These are phyloP conservation scores for human (Homo sapiens) DNA, from an alignment of 2,113 vertebrate genomes.

Conservation along the genomic window DNA sequence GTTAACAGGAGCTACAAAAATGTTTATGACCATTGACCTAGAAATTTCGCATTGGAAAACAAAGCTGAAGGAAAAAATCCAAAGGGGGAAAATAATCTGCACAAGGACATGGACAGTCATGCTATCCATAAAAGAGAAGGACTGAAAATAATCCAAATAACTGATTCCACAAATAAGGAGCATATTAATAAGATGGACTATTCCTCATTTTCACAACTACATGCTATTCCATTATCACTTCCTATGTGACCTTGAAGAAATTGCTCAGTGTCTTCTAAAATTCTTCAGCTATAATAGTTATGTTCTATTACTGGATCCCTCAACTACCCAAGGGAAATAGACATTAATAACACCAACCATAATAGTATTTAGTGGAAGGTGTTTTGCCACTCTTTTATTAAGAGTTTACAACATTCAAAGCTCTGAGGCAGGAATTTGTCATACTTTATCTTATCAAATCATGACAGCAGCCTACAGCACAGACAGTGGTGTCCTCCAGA, in stretches of 20 bases:
- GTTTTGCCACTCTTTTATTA: not conserved
- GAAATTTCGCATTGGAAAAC: slow-evolving; percentile 40
- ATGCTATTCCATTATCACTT: not conserved
- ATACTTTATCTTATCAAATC: not conserved
- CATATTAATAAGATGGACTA: not conserved
- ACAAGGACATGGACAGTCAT: not conserved
- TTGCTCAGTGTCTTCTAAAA: not conserved
- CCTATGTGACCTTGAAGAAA: not conserved
- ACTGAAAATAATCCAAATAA: not conserved
- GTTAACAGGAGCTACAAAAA: not conserved
- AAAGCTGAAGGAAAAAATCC: slow-evolving; percentile 26
- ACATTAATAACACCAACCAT: not conserved
- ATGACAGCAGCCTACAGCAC: not conserved
- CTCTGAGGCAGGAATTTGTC: not conserved
- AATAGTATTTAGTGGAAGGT: not conserved
- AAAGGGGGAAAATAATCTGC: not conserved
- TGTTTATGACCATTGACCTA: not conserved
- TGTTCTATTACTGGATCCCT: not conserved
- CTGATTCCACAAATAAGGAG: not conserved
- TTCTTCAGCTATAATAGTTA: not conserved
- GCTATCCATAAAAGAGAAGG: not conserved
- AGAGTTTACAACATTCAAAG: not conserved
- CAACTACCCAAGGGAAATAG: not conserved
- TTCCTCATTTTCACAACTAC: not conserved
- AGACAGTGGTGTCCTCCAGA: not conserved